Conservation (phyloP, 2,888 invertebrate species). For the Lasioglossum lativentre region DNA sequence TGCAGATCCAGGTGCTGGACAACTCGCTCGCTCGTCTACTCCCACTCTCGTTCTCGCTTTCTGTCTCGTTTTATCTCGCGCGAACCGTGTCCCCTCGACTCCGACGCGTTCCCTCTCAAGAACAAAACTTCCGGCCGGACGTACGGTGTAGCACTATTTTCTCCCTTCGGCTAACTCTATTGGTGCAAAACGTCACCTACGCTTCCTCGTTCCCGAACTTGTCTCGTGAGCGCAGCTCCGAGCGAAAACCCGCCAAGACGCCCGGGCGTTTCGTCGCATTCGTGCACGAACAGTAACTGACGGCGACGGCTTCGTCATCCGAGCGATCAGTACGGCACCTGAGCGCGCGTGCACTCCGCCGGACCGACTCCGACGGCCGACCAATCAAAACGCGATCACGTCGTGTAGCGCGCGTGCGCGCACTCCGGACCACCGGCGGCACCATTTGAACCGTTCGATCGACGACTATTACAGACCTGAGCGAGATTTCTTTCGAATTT, state of each 20-base stretch:
- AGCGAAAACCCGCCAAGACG: constrained; percentile 69
- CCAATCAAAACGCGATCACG: constrained; percentile 38
- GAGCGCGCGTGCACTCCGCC: constrained; percentile 53
- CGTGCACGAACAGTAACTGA: constrained; percentile 71
- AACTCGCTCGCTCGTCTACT: constrained; percentile 28
- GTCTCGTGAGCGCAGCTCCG: constrained; percentile 69
- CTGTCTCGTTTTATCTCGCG: background rate
- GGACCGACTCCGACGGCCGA: constrained; percentile 21
- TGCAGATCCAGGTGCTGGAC: constrained; percentile 39
- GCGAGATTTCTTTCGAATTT: no score
- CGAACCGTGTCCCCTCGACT: background rate
- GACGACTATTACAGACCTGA: no score
- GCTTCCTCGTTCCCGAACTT: constrained; percentile 61
- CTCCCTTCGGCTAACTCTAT: background rate
- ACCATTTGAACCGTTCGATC: constrained; percentile 18
- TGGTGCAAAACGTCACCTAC: constrained; percentile 65
- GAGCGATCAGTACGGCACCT: constrained; percentile 67
- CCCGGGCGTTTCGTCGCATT: constrained; percentile 69
- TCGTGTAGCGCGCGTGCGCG: background rate
- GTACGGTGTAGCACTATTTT: background rate
- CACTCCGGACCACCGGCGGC: background rate
- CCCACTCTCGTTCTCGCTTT: background rate
- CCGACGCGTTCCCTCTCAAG: constrained; percentile 1
- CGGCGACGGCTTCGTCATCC: constrained; percentile 63
- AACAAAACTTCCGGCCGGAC: background rate